Percentiles rank a stretch among this genome's conserved stretches.
Conservation (phyloP, 1,140 invertebrate genomes). For the Drosophila chauvacae region DNA sequence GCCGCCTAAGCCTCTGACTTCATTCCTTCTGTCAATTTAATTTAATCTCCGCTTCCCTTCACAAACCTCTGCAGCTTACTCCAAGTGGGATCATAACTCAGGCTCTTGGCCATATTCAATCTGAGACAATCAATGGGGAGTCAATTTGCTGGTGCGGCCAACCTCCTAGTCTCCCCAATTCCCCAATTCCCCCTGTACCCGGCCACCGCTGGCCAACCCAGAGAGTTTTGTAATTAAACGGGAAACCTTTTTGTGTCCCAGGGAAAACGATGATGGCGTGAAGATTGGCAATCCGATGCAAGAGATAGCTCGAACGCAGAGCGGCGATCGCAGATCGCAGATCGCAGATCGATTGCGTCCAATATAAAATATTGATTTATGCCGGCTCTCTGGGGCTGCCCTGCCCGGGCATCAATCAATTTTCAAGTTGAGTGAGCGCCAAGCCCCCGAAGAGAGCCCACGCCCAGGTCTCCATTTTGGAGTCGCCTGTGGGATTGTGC, state of each 20-base stretch:
- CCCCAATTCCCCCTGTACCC: background rate
- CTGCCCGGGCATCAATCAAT: conserved; percentile 69
- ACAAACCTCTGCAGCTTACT: background rate
- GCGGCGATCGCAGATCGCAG: conserved; percentile 3
- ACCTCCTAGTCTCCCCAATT: background rate
- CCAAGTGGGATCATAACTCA: conserved; percentile 29
- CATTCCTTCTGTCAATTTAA: conserved; percentile 12
- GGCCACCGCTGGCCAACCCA: background rate
- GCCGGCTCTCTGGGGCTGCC: conserved; percentile 14
- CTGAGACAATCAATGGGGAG: conserved; percentile 35
- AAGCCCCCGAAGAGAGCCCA: conserved; percentile 45
- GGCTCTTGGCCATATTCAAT: conserved; percentile 13
- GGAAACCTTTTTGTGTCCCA: conserved; percentile 33
- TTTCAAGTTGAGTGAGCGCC: conserved; percentile 69
- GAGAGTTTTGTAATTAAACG: conserved; percentile 48
- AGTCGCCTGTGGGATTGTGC: conserved; percentile 28
- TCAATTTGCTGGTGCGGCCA: conserved; percentile 24
- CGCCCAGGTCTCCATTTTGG: conserved; percentile 25
- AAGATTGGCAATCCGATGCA: conserved; percentile 43
- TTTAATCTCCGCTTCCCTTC: conserved; percentile 18
- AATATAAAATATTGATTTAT: conserved; percentile 70
- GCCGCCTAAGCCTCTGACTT: background rate
- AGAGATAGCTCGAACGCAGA: background rate
- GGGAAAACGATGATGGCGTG: conserved; percentile 41
- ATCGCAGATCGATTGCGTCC: conserved; percentile 32